A percentile compares a stretch with the other conserved stretches of the same genome.
These are phyloP conservation scores for Chondrosia reniformis DNA, from an alignment of 37 sponge, comb jelly and placozoan genomes.

Conservation along the genomic window DNA sequence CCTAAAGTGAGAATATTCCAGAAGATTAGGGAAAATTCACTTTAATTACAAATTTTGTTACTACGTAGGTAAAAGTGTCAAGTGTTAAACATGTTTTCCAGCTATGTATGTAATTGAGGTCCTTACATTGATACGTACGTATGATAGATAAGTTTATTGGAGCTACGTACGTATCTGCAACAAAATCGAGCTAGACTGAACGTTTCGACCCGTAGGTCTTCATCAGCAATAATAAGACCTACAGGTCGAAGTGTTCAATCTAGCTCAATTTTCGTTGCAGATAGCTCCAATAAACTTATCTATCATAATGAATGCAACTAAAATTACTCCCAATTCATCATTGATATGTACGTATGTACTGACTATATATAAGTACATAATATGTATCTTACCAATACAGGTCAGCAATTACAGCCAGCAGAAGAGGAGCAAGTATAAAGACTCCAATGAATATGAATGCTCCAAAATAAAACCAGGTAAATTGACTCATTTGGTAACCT, in stretches of 20 bases:
- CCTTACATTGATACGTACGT: background rate
- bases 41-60: background rate
- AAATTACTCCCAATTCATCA: no score
- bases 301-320: no score
- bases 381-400: conserved; percentile 59
- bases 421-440: conserved; percentile 56
- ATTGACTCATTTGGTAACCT: background rate
- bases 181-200: no score
- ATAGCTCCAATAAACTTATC: no score
- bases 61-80: background rate
- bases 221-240: no score
- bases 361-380: conserved; percentile 7
- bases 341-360: conserved; percentile 12
- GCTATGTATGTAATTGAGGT: no score
- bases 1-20: conserved; percentile 13
- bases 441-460: conserved; percentile 65
- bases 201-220: no score
- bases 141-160: background rate
- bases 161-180: conserved; percentile 1
- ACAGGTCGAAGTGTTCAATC: no score
- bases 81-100: no score
- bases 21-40: background rate
- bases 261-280: no score
- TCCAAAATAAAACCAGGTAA: conserved; percentile 34
- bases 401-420: conserved; percentile 79